Evolutionary conservation across 2,797 vertebrate species (phyloP).

Genomic region (Centropyge bicolor): DNA sequence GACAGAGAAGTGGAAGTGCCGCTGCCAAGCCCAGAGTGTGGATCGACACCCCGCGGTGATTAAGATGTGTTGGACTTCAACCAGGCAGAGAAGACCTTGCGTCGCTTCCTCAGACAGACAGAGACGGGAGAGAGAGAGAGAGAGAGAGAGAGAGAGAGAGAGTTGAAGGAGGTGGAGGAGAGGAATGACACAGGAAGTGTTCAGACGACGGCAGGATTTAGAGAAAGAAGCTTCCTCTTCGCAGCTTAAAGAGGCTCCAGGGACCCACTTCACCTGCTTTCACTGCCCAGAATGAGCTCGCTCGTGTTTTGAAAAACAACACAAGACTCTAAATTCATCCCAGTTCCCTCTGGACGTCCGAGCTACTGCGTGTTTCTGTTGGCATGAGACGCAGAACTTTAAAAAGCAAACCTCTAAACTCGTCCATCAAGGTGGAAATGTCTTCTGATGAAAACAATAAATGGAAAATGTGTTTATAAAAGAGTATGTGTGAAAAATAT

Average conservation of each 20-base stretch:
- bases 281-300: neutral
- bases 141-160: neutral
- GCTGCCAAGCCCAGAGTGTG: constrained; percentile 15
- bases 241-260: neutral
- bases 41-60: constrained; percentile 30
- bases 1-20: constrained; percentile 11
- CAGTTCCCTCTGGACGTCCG: neutral
- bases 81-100: constrained; percentile 24
- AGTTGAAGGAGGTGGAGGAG: neutral
- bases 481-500: neutral
- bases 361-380: neutral
- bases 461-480: neutral
- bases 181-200: neutral
- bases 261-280: neutral
- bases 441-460: neutral
- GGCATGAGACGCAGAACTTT: too few species aligned
- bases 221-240: too few species aligned
- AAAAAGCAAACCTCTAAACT: neutral
- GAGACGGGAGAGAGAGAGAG: neutral
- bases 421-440: neutral
- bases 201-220: neutral
- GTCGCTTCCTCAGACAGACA: constrained; percentile 18
- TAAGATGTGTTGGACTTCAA: constrained; percentile 41
- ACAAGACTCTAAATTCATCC: neutral
- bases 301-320: neutral